phyloP scores from a whole-genome alignment of 2,113 vertebrate species.

The Odobenus rosmarus region DNA sequence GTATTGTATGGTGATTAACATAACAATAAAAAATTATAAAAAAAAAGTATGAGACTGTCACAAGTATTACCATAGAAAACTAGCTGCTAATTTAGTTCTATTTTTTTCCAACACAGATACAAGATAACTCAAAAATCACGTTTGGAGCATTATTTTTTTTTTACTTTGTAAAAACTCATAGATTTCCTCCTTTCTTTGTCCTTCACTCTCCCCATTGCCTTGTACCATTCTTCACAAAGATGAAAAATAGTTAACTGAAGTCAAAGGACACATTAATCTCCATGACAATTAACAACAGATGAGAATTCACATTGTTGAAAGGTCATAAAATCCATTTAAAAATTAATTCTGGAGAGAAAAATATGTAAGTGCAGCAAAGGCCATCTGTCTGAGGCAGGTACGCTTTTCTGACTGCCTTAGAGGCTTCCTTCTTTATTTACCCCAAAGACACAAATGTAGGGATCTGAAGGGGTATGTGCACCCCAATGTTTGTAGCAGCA shows the following conservation, averaged over 20 bases:
- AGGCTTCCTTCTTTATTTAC: not conserved
- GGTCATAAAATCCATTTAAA: not conserved
- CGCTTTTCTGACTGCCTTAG: not conserved
- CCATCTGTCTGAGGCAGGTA: not conserved
- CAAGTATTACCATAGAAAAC: not conserved
- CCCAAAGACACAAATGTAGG: no score
- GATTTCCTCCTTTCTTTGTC: not conserved
- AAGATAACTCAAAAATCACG: not conserved
- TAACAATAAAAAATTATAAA: no score
- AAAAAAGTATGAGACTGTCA: not conserved
- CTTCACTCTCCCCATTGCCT: rapidly evolving
- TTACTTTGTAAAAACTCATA: not conserved
- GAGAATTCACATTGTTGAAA: not conserved
- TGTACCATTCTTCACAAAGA: not conserved
- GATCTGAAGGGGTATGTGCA: no score
- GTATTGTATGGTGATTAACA: no score
- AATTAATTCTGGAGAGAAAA: not conserved
- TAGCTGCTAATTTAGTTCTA: not conserved
- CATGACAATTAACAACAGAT: not conserved
- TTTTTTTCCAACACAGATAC: not conserved
- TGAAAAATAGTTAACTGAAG: not conserved
- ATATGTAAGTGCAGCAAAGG: not conserved
- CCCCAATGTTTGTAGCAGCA: no score
- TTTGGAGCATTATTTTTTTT: not conserved
- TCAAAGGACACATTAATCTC: not conserved